Base-by-base conservation (phyloP, 2,888 invertebrate genomes). In the Pyrrhosoma nymphula region DNA sequence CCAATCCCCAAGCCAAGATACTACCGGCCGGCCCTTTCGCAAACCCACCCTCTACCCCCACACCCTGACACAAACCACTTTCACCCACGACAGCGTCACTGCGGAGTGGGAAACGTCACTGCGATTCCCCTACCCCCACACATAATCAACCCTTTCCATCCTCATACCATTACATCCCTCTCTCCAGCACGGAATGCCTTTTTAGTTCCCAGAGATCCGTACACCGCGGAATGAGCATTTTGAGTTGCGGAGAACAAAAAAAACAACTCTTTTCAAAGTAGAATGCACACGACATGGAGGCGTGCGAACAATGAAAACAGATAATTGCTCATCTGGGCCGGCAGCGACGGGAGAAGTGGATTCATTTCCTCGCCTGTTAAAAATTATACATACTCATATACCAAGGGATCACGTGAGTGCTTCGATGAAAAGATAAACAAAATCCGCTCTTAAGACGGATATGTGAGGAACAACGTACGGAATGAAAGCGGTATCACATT, bases 51-150 rank as follows among this genome's bases (percentile, higher is more conserved):
- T n/a, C 89, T 55, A 55, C 47, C 55, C 89, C 30, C 35, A 23
- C 14, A 82, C 82, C 82, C 35, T 12, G 47, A 8, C 47, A 47
- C 8, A 47, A 47, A 47, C 82, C 82, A 16, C 23, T 35, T 26
- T 26, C 3, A 2, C 12, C 26, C 69, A 30, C 35, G 16, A 30
- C 30, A 10, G 63, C 93, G 69, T 69, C 93, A 93, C 75, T 93
- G 93, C 93, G 55, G 93, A 47, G 93, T 69, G 93, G 93, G n/a
- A 26, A 55, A 60, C 69, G 93, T 69, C 47, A 93, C 93, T 75
- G 55, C 93, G 26, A 47, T n/a, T 47, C 69, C 69, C 69, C 90
- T 20, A 14, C 60, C 35, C 23, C 90, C 35, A 20, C 4, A 12
- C 56, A 18, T 8, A 3, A 26, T 26, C 47, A 47, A 47, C 55